Conservation (phyloP, 1,140 invertebrate genomes). For the Brachystomella parvula region DNA sequence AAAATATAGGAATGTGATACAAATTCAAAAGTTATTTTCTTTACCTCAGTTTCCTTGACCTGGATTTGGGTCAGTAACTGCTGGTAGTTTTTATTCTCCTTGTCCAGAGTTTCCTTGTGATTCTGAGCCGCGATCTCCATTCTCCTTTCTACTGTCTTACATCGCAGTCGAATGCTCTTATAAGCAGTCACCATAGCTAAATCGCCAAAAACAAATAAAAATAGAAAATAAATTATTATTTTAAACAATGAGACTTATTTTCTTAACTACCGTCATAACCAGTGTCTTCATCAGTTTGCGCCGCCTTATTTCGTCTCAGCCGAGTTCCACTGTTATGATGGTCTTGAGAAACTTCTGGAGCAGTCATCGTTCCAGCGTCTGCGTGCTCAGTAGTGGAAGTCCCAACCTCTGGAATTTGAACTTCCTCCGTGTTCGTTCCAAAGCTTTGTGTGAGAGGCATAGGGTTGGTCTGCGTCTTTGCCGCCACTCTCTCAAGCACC, state of each 20-base stretch:
- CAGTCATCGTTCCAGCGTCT: too few relatives aligned
- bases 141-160: neutral
- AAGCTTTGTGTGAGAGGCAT: too few relatives aligned
- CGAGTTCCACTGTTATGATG: neutral
- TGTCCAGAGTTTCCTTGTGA: neutral
- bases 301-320: neutral
- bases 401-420: neutral
- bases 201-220: neutral
- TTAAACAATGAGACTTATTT: neutral
- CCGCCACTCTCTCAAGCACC: too few relatives aligned
- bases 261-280: neutral
- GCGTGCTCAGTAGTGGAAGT: constrained; percentile 1
- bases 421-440: neutral
- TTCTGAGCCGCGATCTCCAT: neutral
- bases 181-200: neutral
- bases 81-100: neutral
- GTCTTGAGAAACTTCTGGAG: neutral
- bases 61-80: neutral
- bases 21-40: neutral
- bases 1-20: too few relatives aligned
- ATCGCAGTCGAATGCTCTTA: neutral
- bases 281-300: neutral
- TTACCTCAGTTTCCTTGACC: neutral
- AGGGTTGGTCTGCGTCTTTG: too few relatives aligned
- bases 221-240: neutral